A percentile compares a stretch with the other conserved stretches of the same genome.
Conservation (phyloP, 2,888 invertebrate species). For the Ophioninae sp. region DNA sequence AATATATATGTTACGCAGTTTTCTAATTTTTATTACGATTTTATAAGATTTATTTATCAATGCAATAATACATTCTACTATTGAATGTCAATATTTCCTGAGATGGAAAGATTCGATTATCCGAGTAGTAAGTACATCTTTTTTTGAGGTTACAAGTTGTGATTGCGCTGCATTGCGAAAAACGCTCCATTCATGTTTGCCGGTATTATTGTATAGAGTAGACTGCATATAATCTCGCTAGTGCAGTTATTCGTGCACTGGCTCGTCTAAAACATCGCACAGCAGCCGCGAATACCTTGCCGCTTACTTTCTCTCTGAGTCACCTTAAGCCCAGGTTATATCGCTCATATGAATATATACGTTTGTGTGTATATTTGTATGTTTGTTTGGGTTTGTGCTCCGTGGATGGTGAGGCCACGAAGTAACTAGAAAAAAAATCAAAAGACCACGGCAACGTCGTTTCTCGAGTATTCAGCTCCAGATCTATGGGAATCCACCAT, state of each 20-base stretch:
- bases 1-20: too few relatives aligned
- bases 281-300: conserved; percentile 68
- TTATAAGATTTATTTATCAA: too few relatives aligned
- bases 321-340: conserved; percentile 65
- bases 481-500: conserved; percentile 47
- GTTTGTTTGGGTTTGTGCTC: conserved; percentile 33
- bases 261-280: conserved; percentile 70
- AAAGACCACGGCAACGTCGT: conserved; percentile 26
- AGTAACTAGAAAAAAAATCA: conserved; percentile 22
- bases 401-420: conserved; percentile 31
- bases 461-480: conserved; percentile 13
- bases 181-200: conserved; percentile 20
- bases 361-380: conserved; percentile 44
- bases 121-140: neutral
- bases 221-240: conserved; percentile 24
- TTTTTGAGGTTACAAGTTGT: neutral
- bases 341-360: conserved; percentile 51
- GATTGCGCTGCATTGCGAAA: neutral
- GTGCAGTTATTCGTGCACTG: conserved; percentile 63
- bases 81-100: neutral
- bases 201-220: conserved; percentile 7
- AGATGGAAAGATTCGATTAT: neutral
- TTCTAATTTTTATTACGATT: too few relatives aligned
- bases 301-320: conserved; percentile 76
- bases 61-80: neutral